These are phyloP conservation scores for Trichechus manatus DNA, from an alignment of 2,113 vertebrate genomes.

Conservation along the genomic window DNA sequence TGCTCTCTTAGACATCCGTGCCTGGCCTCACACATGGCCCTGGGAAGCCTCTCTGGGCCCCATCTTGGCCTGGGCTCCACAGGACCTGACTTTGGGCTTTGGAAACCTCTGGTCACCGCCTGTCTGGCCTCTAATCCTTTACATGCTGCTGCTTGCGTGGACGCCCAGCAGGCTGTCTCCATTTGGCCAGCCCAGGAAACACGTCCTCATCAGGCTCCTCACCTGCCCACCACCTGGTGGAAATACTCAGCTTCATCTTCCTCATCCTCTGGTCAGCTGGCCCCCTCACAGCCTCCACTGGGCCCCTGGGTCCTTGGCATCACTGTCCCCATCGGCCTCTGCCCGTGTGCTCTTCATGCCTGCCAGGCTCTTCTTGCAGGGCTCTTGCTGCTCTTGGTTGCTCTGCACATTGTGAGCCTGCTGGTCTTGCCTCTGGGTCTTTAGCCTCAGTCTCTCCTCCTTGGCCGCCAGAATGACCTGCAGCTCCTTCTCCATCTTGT, in stretches of 20 bases:
- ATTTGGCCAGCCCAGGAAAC: too few relatives aligned
- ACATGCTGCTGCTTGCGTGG: too few relatives aligned
- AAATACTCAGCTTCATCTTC: too few relatives aligned
- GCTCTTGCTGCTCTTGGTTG: conserved; percentile 88
- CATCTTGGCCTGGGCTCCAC: neutral
- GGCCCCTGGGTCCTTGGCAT: conserved; percentile 92
- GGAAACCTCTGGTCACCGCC: too few relatives aligned
- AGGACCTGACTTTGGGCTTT: neutral
- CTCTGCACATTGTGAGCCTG: conserved; percentile 90
- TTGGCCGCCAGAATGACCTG: conserved; percentile 85
- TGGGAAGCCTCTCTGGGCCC: neutral
- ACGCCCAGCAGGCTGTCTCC: too few relatives aligned
- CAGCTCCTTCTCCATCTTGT: conserved; percentile 92
- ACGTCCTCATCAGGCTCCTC: too few relatives aligned
- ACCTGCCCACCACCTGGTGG: too few relatives aligned
- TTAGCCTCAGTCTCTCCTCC: conserved; percentile 86
- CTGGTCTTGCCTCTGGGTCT: conserved; percentile 86
- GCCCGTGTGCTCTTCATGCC: conserved; percentile 76
- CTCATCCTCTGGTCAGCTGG: too few relatives aligned
- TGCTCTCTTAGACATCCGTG: neutral
- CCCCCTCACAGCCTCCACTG: neutral
- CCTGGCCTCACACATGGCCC: rapidly evolving
- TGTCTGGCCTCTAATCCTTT: too few relatives aligned
- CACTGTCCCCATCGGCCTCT: conserved; percentile 86
- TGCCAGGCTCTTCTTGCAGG: conserved; percentile 91